Evolutionary conservation across 2,888 invertebrate genomes (phyloP).

Genomic region (Drosophila aldrichi): DNA sequence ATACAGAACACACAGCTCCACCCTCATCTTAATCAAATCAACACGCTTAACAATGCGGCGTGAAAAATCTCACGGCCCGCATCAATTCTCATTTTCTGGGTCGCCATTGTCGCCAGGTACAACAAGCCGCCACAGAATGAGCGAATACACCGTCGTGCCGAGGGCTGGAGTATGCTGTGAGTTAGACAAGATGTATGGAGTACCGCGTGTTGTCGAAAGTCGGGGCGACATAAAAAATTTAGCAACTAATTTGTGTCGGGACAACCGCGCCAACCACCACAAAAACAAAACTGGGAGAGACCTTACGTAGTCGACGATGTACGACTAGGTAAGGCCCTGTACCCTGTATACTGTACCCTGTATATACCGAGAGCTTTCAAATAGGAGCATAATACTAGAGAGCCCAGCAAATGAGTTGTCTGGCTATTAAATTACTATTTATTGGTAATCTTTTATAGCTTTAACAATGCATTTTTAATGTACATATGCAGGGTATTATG

Average conservation of each 20-base stretch:
- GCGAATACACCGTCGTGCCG: slow-evolving; percentile 3
- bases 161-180: neutral
- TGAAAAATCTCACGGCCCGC: slow-evolving; percentile 69
- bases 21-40: slow-evolving; percentile 65
- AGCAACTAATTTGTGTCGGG: slow-evolving; percentile 69
- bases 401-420: neutral
- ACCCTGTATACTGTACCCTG: neutral
- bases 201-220: slow-evolving; percentile 10
- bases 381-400: neutral
- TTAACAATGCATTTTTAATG: neutral
- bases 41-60: slow-evolving; percentile 68
- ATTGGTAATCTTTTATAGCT: neutral
- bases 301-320: neutral
- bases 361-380: too few species aligned
- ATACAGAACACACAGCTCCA: neutral
- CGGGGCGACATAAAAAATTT: slow-evolving; percentile 64
- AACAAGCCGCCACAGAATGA: slow-evolving; percentile 27
- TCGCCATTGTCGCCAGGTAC: slow-evolving; percentile 35
- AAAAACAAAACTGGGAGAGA: neutral
- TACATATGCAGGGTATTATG: slow-evolving; percentile 34
- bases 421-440: neutral
- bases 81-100: slow-evolving; percentile 69
- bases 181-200: slow-evolving; percentile 43
- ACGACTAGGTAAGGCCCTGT: neutral
- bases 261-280: slow-evolving; percentile 21